Evolutionary conservation across 2,797 vertebrate genomes (phyloP).

Genomic region (Jordanella pulchra): DNA sequence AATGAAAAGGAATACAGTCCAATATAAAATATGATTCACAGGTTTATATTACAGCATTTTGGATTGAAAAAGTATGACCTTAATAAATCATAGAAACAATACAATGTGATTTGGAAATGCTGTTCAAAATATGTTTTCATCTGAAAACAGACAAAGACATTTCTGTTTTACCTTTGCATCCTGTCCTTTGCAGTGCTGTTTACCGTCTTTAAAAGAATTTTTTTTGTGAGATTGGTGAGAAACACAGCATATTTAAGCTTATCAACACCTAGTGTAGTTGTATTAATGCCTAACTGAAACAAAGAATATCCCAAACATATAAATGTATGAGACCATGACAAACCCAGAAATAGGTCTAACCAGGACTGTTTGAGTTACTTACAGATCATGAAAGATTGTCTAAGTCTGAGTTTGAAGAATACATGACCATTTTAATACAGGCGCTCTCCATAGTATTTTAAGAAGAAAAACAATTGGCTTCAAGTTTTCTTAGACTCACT

Average conservation of each 20-base stretch:
- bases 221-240: not conserved
- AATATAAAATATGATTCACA: not conserved
- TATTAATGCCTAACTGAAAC: not conserved
- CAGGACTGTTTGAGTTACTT: no score
- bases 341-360: no score
- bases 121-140: not conserved
- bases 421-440: no score
- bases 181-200: not conserved
- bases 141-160: not conserved
- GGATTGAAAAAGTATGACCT: not conserved
- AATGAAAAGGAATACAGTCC: not conserved
- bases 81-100: not conserved
- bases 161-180: not conserved
- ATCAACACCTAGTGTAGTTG: not conserved
- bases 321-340: no score
- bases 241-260: no score
- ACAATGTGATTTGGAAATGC: not conserved
- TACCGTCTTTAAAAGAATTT: not conserved
- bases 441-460: no score
- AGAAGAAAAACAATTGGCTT: no score
- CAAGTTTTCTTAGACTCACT: no score
- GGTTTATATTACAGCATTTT: not conserved
- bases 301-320: not conserved
- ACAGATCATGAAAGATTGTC: no score
- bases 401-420: no score